A percentile compares a stretch with the other conserved stretches of the same genome.
phyloP scores from a whole-genome alignment of 2,888 invertebrate species.

The Hypolimnas misippus region DNA sequence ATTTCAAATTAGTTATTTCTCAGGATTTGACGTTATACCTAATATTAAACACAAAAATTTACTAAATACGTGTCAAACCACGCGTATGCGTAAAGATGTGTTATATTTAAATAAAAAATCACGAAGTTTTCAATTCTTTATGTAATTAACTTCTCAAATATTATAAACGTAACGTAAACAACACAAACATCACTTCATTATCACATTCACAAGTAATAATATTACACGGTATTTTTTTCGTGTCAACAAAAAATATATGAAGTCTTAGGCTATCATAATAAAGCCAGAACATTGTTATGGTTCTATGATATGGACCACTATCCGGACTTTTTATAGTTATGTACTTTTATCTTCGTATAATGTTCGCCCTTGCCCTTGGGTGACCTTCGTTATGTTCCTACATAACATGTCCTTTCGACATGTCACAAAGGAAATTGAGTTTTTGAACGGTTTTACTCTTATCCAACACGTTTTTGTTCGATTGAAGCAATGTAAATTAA shows the following conservation, averaged over 20 bases:
- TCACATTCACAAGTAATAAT: background rate
- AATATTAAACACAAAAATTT: no score
- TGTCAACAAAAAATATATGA: constrained; percentile 19
- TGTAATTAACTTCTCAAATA: no score
- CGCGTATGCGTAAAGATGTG: no score
- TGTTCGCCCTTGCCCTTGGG: constrained; percentile 45
- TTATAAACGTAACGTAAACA: no score
- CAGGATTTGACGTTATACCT: no score
- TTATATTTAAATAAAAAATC: no score
- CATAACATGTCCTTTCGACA: constrained; percentile 42
- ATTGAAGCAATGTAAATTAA: constrained; percentile 14
- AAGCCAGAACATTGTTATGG: constrained; percentile 35
- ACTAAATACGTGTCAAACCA: no score
- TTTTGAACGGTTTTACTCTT: constrained; percentile 31
- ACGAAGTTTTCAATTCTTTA: no score
- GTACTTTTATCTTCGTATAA: constrained; percentile 41
- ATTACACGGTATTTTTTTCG: background rate
- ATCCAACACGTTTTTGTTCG: constrained; percentile 13
- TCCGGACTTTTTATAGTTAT: constrained; percentile 40
- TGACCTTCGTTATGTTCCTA: constrained; percentile 47
- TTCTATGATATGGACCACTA: constrained; percentile 38
- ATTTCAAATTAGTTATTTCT: no score
- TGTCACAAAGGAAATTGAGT: constrained; percentile 46
- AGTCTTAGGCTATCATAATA: constrained; percentile 39
- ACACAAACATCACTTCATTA: no score